Base-by-base conservation (phyloP, 1,140 invertebrate species). In the Parasteatoda tepidariorum region DNA sequence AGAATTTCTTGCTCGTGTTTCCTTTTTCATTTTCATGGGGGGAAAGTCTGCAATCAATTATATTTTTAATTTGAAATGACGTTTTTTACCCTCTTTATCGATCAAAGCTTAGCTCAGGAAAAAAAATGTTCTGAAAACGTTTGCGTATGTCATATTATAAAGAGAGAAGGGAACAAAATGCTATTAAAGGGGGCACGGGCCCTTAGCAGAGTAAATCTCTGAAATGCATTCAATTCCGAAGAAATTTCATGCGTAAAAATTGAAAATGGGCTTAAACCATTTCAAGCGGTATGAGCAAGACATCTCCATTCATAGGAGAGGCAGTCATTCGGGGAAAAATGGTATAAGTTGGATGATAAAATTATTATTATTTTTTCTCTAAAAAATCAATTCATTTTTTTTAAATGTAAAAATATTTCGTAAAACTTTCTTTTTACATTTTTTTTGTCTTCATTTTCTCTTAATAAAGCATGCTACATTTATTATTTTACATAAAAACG, bases 221-320 rank as follows among this genome's bases (percentile, higher is more conserved):
- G 26, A 76, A 76, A 76, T n/a, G 73, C 73, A 64, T 76, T 30
- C 59, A 76, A 76, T 76, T 38, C 61, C 57, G 11, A 15, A 62
- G 73, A 76, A 76, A 64, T 76, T 76, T 62, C 73, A 76, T 76
- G 73, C 73, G 73, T 41, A 76, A 76, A 30, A 76, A 76, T 76
- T 76, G 73, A 64, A 76, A 76, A 76, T 76, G 73, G 73, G 11
- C 30, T 48, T 48, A 30, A 22, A 22, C 38, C 38, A 48, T 48
- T 48, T 48, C 38, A 48, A 18, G 38, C 38, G 38, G 38, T 18
- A 48, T 18, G 18, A 48, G 38, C 38, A 48, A 48, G 38, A 48
- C 38, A 48, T 48, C 38, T 18, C 38, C 38, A 48, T 48, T 48
- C 38, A 48, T 48, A 48, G 18, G 38, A 18, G 18, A 48, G 18